Base-by-base conservation (phyloP, 2,888 invertebrate genomes). In the Drosophila vallismaia region DNA sequence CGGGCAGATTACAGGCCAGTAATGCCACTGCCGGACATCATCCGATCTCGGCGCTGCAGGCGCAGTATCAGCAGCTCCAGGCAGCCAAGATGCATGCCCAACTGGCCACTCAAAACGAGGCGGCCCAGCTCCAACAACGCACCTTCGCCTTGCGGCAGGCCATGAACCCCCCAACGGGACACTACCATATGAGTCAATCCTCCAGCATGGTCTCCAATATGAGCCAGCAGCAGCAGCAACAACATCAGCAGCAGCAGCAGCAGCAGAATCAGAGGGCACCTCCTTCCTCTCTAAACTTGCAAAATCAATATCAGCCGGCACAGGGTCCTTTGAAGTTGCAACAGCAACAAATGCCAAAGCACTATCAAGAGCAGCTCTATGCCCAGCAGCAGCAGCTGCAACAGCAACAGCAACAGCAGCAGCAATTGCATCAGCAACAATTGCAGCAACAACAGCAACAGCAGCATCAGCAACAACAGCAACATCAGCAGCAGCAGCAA, bases 61-160 rank as follows among this genome's bases (percentile, higher is more conserved):
- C 93, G 74, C 94, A 94, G 82, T 94, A 94, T 74, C 94, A 93
- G 78, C 94, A 94, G 89, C 91, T 94, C 75, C 94, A 94, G 81
- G 94, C 94, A 88, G 94, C 94, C 92, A 94, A 94, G 89, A 88
- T 94, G 75, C 94, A 94, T 77, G 94, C 93, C 40, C 94, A 94
- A 87, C 89, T 94, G 84, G 93, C 93, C 75, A 94, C 94, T 73
- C 94, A 94, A 75, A 94, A 93, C 77, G 94, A 94, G 83, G 94
- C 94, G 26, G 92, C 93, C 77, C 93, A 93, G 91, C 93, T 94
- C 74, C 94, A 94, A 85, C 94, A 94, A 76, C 93, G 94, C 68
- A 94, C 94, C 53, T 94, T 94, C 88, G 94, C 94, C 46, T 92
- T 94, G 86, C 91, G 94, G 0, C 94, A 94, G 89, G 90, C 93